Conservation (phyloP, 2,888 invertebrate species). For the Myathropa florea region DNA sequence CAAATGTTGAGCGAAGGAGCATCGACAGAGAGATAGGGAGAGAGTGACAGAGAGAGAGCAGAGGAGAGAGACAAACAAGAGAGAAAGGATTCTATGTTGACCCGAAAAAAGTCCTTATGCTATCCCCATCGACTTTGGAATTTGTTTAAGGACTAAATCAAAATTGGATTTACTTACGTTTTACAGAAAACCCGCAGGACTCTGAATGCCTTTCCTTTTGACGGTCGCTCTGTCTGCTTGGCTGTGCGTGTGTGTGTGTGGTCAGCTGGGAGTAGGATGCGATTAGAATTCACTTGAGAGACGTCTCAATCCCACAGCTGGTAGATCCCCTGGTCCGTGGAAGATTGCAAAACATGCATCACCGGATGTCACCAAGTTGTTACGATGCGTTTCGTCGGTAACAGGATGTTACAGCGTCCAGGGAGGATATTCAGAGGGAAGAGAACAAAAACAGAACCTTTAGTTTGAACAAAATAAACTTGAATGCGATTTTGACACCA, state of each 20-base stretch:
- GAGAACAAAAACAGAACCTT: constrained; percentile 29
- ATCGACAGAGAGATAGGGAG: neutral
- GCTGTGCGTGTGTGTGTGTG: constrained; percentile 10
- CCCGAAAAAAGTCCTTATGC: neutral
- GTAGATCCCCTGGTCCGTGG: neutral
- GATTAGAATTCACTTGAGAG: constrained; percentile 37
- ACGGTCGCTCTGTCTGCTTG: neutral
- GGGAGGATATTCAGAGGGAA: constrained; percentile 11
- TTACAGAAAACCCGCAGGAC: constrained; percentile 38
- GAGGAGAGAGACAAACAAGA: neutral
- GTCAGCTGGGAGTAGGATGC: constrained; percentile 34
- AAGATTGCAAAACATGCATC: constrained; percentile 1
- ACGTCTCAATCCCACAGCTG: constrained; percentile 55
- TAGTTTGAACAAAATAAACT: constrained; percentile 37
- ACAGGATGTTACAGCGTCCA: neutral
- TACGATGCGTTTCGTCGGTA: neutral
- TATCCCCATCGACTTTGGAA: neutral
- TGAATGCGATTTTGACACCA: constrained; percentile 44
- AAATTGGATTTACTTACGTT: constrained; percentile 49
- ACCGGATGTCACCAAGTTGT: constrained; percentile 3
- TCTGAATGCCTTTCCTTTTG: constrained; percentile 19
- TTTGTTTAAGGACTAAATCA: constrained; percentile 1
- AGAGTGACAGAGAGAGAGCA: neutral
- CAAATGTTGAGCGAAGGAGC: neutral
- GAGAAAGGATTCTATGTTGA: neutral